Evolutionary conservation across 2,888 invertebrate genomes (phyloP).

Genomic region (Andrena camellia): DNA sequence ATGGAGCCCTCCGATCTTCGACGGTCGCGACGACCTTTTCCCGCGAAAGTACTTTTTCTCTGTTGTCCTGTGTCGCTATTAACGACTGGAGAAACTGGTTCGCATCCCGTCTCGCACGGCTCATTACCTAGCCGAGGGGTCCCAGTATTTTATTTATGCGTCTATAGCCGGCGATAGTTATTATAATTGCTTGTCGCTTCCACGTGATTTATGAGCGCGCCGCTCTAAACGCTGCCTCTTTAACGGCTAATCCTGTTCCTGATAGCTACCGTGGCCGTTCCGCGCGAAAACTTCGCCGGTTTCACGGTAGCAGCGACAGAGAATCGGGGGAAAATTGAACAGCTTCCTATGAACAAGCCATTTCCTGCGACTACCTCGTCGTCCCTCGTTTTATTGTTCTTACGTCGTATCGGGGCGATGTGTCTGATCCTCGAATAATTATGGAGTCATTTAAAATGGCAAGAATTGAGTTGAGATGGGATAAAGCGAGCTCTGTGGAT

Average conservation of each 20-base stretch:
- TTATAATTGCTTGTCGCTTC: constrained; percentile 83
- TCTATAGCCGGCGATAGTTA: constrained; percentile 79
- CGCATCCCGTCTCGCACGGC: constrained; percentile 77
- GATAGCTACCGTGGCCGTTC: constrained; percentile 76
- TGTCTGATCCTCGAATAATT: background rate
- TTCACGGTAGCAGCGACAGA: constrained; percentile 24
- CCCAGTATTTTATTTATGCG: constrained; percentile 80
- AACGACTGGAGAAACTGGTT: constrained; percentile 74
- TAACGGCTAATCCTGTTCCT: constrained; percentile 79
- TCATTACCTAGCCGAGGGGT: constrained; percentile 80
- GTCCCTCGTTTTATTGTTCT: background rate
- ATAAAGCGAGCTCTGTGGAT: background rate
- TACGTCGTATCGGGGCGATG: background rate
- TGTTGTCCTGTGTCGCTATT: constrained; percentile 59
- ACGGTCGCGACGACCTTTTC: constrained; percentile 47
- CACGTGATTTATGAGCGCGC: constrained; percentile 80
- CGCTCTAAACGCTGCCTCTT: constrained; percentile 76
- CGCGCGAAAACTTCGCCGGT: constrained; percentile 35
- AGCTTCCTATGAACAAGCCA: constrained; percentile 16
- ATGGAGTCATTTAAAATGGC: background rate
- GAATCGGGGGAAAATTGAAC: constrained; percentile 37
- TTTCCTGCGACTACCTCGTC: constrained; percentile 4
- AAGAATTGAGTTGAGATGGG: background rate
- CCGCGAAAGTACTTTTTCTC: constrained; percentile 56
- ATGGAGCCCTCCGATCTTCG: constrained; percentile 23